A percentile compares a stretch with the other conserved stretches of the same genome.
phyloP scores from a whole-genome alignment of 2,113 vertebrate species.

The Nycticorax nycticorax region DNA sequence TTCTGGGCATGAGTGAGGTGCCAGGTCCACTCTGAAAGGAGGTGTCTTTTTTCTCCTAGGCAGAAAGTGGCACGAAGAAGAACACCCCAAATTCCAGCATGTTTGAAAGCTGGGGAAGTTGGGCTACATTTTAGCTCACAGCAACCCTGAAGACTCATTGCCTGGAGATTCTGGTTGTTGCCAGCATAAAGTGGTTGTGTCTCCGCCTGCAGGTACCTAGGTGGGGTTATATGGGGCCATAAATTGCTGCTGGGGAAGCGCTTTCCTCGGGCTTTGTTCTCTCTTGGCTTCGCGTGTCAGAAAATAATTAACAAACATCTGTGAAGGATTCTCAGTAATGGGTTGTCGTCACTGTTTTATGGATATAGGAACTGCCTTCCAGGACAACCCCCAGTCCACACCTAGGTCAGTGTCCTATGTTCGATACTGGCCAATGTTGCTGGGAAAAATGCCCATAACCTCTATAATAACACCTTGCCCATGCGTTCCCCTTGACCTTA shows the following conservation, averaged over 20 bases:
- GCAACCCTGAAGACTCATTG: not conserved
- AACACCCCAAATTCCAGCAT: not conserved
- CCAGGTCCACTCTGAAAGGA: not conserved
- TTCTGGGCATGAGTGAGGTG: not conserved
- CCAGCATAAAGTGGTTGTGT: not conserved
- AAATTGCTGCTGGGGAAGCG: not conserved
- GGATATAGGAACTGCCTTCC: not conserved
- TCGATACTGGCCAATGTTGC: not conserved
- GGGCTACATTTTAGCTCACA: rapidly evolving
- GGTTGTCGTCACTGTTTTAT: not conserved
- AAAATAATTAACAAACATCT: not conserved
- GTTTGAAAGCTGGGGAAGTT: not conserved
- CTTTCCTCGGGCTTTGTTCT: not conserved
- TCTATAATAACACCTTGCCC: not conserved
- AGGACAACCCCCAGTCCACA: not conserved
- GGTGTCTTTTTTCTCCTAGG: not conserved
- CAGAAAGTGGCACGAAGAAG: not conserved
- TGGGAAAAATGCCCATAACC: not conserved
- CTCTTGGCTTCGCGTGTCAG: not conserved
- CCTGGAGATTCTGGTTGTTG: not conserved
- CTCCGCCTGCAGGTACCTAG: not conserved
- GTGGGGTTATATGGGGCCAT: not conserved
- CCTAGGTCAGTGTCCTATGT: not conserved
- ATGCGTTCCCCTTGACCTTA: not conserved
- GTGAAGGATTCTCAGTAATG: not conserved